Base-by-base conservation (phyloP, 2,888 invertebrate species). In the Doris montereyensis region DNA sequence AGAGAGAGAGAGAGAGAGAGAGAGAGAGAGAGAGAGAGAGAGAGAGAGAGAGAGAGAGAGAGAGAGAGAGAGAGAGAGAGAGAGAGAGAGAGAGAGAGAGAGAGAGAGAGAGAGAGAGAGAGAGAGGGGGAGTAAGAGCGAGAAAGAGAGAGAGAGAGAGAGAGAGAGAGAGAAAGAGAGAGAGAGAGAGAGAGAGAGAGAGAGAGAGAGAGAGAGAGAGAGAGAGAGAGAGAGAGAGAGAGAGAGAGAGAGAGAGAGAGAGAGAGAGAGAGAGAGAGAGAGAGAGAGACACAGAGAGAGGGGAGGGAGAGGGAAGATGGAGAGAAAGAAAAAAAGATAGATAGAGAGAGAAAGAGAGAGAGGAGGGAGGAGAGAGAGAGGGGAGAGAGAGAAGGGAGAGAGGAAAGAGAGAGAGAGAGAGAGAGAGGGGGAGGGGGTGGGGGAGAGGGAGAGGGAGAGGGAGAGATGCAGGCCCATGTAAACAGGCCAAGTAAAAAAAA, bases 311-410 rank as follows among this genome's bases (percentile, higher is more conserved):
- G 32, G 58, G 35, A 62, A 32, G 32, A 17, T 30, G 26, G 35
- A 57, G 72, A 65, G 3, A 21, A n/a, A 65, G 24, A 17, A 57
- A 58, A 70, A 35, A 62, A 62, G 10, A 24, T 8, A 17, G 68
- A 72, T 65, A 21, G 76, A 75, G 75, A 65, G 75, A 41, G 17
- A 78, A 81, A 70, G 87, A 87, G 58, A 87, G 87, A 2, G 88
- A 88, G 86, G 86, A 81, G 87, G 86, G 82, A 87, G 80, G 24
- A 84, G 84, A 30, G 86, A 84, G 24, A 88, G 77, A 3, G 87
- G 67, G 26, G 57, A 65, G 28, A 26, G 32, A 67, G 35, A 62
- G 52, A 41, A 17, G 52, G 26, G 35, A 57, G 72, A 65, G 3
- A 21, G 28, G 28, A 28, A n/a, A 70, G 57, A 17, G 26, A 58